A percentile compares a stretch with the other conserved stretches of the same genome.
These are phyloP conservation scores for Hyalella azteca DNA, from an alignment of 2,888 invertebrate species.

Conservation along the genomic window DNA sequence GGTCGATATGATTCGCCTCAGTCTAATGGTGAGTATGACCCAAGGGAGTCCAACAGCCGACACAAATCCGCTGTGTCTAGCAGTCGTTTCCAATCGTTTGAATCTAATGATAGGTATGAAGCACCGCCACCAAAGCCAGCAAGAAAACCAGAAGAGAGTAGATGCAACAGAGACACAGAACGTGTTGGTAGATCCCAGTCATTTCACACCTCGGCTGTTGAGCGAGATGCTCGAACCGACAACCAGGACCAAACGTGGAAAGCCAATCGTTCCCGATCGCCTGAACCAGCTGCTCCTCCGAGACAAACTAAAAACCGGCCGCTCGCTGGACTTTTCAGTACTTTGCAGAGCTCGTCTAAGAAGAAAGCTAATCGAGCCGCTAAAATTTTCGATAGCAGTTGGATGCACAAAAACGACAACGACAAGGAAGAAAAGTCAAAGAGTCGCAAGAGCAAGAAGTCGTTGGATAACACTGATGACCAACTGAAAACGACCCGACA, in stretches of 20 bases:
- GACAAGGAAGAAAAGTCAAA: background rate
- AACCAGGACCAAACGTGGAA: background rate
- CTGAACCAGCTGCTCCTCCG: constrained; percentile 6
- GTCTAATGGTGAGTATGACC: background rate
- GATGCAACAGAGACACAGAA: background rate
- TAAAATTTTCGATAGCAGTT: background rate
- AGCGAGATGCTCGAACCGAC: background rate
- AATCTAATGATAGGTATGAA: background rate
- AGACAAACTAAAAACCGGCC: constrained; percentile 9
- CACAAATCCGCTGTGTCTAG: background rate
- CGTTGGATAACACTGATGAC: background rate
- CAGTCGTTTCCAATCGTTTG: background rate
- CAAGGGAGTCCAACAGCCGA: background rate
- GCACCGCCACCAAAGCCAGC: background rate
- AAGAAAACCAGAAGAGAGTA: background rate
- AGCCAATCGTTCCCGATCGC: constrained; percentile 11
- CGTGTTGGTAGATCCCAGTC: constrained; percentile 53
- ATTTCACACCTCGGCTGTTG: constrained; percentile 44
- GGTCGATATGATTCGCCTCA: background rate
- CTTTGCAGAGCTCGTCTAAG: constrained; percentile 21
- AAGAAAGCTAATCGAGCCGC: constrained; percentile 20
- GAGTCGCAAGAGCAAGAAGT: background rate
- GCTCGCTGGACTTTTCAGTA: constrained; percentile 16
- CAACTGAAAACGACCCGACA: background rate
- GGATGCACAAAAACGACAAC: background rate